Evolutionary conservation across 2,113 vertebrate genomes (phyloP).

Genomic region (Petaurus breviceps): DNA sequence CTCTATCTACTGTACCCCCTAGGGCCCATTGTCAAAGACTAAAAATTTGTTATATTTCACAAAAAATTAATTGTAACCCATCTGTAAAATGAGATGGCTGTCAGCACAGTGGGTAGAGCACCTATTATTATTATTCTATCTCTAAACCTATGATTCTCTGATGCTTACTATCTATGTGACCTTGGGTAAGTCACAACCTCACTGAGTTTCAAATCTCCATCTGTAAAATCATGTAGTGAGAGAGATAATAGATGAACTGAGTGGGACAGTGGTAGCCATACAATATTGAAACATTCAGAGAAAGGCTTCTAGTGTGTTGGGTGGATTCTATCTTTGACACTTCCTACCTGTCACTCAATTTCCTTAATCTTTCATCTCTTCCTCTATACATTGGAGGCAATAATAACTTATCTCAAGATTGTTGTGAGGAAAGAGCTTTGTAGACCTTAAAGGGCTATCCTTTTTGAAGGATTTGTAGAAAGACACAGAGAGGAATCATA

Average conservation of each 20-base stretch:
- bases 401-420: neutral
- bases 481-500: neutral
- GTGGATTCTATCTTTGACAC: neutral
- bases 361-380: neutral
- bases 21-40: too few species aligned
- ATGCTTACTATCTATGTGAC: too few species aligned
- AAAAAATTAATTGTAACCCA: too few species aligned
- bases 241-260: neutral
- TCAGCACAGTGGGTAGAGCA: too few species aligned
- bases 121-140: too few species aligned
- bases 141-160: too few species aligned
- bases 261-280: neutral
- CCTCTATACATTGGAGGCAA: neutral
- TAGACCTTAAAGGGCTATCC: neutral
- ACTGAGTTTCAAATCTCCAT: too few species aligned
- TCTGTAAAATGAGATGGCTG: too few species aligned
- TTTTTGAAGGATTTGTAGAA: neutral
- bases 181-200: too few species aligned
- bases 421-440: neutral
- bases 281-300: neutral
- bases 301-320: neutral
- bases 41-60: too few species aligned
- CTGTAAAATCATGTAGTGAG: neutral
- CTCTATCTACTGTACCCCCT: too few species aligned
- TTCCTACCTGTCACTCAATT: neutral